Percentiles rank a stretch among this genome's conserved stretches.
These are phyloP conservation scores for Drosophila aff. DNA, from an alignment of 1,140 invertebrate species.

Conservation along the genomic window DNA sequence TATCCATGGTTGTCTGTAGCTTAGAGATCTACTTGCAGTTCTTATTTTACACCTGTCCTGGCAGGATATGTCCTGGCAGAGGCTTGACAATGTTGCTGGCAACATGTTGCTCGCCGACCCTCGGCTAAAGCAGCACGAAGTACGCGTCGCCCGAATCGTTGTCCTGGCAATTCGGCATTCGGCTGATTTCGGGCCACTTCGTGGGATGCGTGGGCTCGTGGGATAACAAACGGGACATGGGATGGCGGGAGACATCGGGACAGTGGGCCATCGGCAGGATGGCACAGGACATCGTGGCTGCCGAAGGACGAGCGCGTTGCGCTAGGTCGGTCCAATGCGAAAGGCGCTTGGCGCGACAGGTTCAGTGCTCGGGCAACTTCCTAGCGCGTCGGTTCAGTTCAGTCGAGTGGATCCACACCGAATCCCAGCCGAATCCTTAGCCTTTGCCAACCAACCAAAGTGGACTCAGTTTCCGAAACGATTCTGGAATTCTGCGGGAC, in stretches of 20 bases:
- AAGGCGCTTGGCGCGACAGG: constrained; percentile 53
- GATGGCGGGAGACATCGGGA: constrained; percentile 15
- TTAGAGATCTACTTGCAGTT: background rate
- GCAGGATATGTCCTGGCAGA: background rate
- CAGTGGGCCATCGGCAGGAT: constrained; percentile 22
- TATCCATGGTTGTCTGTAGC: too few species aligned
- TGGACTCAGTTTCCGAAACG: constrained; percentile 1
- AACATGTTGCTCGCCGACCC: constrained; percentile 46
- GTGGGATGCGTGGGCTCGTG: constrained; percentile 8
- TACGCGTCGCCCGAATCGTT: background rate
- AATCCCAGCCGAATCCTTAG: constrained; percentile 9
- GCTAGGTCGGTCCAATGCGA: constrained; percentile 76
- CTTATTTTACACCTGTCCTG: background rate
- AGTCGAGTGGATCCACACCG: constrained; percentile 24
- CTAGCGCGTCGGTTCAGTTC: constrained; percentile 76
- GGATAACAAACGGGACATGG: constrained; percentile 1
- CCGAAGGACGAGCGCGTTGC: constrained; percentile 58
- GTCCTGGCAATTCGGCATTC: constrained; percentile 12
- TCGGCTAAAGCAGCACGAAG: background rate
- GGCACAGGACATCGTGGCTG: constrained; percentile 22
- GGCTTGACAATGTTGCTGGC: constrained; percentile 16
- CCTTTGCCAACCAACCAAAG: background rate
- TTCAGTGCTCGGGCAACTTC: constrained; percentile 83
- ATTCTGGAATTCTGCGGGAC: constrained; percentile 3
- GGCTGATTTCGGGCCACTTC: constrained; percentile 19